A percentile compares a stretch with the other conserved stretches of the same genome.
Conservation (phyloP, 2,113 vertebrate genomes). For the Salminus brasiliensis region DNA sequence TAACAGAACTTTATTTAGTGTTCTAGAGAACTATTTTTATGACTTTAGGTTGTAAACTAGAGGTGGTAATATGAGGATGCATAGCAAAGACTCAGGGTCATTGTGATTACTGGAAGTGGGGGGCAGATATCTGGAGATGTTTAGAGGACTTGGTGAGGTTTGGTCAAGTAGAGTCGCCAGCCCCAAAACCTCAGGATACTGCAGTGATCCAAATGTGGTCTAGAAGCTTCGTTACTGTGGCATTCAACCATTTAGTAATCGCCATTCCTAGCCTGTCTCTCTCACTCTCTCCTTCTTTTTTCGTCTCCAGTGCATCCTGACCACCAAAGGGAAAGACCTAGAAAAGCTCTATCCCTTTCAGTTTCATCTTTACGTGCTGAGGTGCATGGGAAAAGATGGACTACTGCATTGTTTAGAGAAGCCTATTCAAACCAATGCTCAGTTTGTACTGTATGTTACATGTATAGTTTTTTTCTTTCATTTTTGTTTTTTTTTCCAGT, state of each 20-base stretch:
- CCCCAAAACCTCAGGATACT: constrained; percentile 46
- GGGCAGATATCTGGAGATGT: constrained; percentile 32
- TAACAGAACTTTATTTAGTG: no score
- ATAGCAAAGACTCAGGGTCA: neutral
- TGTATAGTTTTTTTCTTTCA: neutral
- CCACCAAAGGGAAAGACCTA: neutral
- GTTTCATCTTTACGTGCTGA: neutral
- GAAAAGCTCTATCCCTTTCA: neutral
- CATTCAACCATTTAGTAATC: constrained; percentile 34
- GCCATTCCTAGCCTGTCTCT: constrained; percentile 8
- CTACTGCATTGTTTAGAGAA: neutral
- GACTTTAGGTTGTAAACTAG: no score
- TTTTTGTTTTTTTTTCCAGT: neutral
- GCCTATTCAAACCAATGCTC: neutral
- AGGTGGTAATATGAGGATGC: neutral
- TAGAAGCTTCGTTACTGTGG: constrained; percentile 37
- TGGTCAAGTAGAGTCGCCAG: constrained; percentile 44
- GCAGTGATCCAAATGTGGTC: constrained; percentile 47
- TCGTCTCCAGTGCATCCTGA: neutral
- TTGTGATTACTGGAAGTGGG: constrained; percentile 13
- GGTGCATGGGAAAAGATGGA: neutral
- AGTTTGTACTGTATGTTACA: neutral
- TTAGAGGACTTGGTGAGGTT: constrained; percentile 38
- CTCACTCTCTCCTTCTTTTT: neutral
- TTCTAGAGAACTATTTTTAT: no score